Percentiles rank a stretch among this genome's conserved stretches.
Conservation (phyloP, 2,113 vertebrate species). For the Motacilla tschutschensis region DNA sequence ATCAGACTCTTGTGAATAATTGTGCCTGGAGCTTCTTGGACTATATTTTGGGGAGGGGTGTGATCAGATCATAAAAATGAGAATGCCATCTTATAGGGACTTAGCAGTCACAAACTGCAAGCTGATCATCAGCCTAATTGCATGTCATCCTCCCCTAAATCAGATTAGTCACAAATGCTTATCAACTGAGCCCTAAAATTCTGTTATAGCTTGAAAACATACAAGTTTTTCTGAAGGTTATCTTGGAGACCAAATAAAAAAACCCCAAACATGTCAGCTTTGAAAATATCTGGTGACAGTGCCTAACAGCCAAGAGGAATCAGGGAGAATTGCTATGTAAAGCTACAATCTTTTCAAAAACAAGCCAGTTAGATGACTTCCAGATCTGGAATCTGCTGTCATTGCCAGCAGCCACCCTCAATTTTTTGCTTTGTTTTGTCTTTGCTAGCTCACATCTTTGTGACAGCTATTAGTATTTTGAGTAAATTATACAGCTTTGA, state of each 20-base stretch:
- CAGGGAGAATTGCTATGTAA: background rate
- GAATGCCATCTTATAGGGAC: background rate
- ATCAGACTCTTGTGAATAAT: background rate
- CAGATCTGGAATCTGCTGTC: background rate
- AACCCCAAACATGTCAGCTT: background rate
- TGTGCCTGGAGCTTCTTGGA: background rate
- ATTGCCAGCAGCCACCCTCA: background rate
- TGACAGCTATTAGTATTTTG: background rate
- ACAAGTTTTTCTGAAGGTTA: background rate
- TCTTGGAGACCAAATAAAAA: background rate
- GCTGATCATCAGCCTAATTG: constrained; percentile 15
- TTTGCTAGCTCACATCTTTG: background rate
- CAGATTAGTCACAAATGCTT: constrained; percentile 54
- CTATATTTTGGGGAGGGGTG: background rate
- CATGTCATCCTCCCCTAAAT: constrained; percentile 40
- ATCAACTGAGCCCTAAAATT: constrained; percentile 13
- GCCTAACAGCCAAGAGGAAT: constrained; percentile 5
- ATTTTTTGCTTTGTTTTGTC: background rate
- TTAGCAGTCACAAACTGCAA: background rate
- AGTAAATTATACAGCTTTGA: background rate
- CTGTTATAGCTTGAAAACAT: background rate
- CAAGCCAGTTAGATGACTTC: background rate
- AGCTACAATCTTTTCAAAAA: background rate
- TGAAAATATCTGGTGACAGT: constrained; percentile 10
- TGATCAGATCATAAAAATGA: constrained; percentile 16